These are phyloP conservation scores for Onchidella celtica DNA, from an alignment of 2,888 invertebrate genomes.

Conservation along the genomic window DNA sequence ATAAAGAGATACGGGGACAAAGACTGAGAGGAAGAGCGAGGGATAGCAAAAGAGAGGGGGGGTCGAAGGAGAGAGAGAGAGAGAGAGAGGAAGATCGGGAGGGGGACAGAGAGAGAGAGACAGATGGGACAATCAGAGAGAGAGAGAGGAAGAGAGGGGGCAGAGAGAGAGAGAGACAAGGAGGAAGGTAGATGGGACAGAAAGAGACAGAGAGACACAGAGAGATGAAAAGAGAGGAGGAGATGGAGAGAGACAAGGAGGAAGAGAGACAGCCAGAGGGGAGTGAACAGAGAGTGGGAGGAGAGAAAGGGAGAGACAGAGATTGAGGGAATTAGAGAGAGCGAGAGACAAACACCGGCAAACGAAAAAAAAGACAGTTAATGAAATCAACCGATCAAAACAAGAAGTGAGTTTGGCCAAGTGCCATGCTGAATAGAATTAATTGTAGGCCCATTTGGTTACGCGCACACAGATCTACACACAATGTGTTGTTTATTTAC, in stretches of 20 bases:
- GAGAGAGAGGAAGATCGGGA: background rate
- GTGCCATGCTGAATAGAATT: too few relatives aligned
- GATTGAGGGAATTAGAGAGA: background rate
- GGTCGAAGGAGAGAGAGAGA: background rate
- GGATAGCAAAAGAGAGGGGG: background rate
- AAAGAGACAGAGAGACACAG: background rate
- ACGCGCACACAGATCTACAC: too few relatives aligned
- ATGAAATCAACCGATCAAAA: too few relatives aligned
- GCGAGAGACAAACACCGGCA: too few relatives aligned
- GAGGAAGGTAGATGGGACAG: background rate
- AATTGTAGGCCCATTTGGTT: too few relatives aligned
- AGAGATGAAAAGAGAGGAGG: conserved; percentile 8
- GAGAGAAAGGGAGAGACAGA: background rate
- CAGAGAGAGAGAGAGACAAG: too few relatives aligned
- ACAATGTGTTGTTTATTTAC: too few relatives aligned
- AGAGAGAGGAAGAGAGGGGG: background rate
- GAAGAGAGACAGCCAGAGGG: background rate
- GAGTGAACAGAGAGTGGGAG: background rate
- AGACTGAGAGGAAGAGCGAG: background rate
- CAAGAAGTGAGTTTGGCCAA: too few relatives aligned
- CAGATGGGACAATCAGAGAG: background rate
- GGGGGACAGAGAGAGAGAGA: background rate
- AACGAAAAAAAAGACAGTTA: too few relatives aligned
- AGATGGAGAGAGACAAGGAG: background rate
- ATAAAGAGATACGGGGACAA: background rate